Percentiles rank a stretch among this genome's conserved stretches.
Conservation (phyloP, 2,113 vertebrate species). For the Nerophis ophidion region DNA sequence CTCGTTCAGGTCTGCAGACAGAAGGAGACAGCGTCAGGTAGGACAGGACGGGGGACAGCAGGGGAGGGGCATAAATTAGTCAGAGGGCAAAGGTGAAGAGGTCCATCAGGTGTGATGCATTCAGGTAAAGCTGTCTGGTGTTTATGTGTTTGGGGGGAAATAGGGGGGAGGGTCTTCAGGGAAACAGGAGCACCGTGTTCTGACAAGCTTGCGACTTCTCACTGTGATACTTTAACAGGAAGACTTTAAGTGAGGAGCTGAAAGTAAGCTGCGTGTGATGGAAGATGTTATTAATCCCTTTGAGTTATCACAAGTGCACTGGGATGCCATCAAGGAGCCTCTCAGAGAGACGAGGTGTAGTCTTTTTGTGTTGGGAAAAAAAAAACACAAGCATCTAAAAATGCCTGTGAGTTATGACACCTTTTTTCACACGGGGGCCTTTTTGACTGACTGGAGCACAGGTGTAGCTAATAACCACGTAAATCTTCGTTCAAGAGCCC, state of each 20-base stretch:
- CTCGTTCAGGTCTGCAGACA: slow-evolving; percentile 88
- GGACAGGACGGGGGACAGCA: slow-evolving; percentile 24
- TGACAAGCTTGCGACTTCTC: slow-evolving; percentile 33
- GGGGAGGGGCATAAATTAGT: slow-evolving; percentile 37
- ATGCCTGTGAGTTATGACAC: slow-evolving; percentile 21
- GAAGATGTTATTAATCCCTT: slow-evolving; percentile 42
- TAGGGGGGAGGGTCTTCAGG: slow-evolving; percentile 14
- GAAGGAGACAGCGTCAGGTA: slow-evolving; percentile 33
- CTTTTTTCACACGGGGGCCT: slow-evolving; percentile 11
- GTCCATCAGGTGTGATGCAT: slow-evolving; percentile 13
- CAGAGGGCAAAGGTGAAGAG: slow-evolving; percentile 48
- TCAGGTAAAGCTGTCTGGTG: background rate
- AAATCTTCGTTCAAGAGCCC: background rate
- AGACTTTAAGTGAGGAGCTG: slow-evolving; percentile 36
- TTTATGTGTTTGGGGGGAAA: slow-evolving; percentile 18
- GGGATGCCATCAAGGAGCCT: slow-evolving; percentile 13
- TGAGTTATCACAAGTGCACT: slow-evolving; percentile 32
- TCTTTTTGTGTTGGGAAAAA: slow-evolving; percentile 22
- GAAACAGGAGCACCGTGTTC: slow-evolving; percentile 42
- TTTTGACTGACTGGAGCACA: slow-evolving; percentile 19
- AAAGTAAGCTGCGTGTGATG: slow-evolving; percentile 44
- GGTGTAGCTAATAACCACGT: slow-evolving; percentile 31
- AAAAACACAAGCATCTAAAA: background rate
- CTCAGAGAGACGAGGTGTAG: slow-evolving; percentile 1
- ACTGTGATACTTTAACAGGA: slow-evolving; percentile 50